Evolutionary conservation across 1,140 invertebrate species (phyloP), one percentile per base, ranked within the genome.

Genomic region (Ceratosolen fusciceps): DNA sequence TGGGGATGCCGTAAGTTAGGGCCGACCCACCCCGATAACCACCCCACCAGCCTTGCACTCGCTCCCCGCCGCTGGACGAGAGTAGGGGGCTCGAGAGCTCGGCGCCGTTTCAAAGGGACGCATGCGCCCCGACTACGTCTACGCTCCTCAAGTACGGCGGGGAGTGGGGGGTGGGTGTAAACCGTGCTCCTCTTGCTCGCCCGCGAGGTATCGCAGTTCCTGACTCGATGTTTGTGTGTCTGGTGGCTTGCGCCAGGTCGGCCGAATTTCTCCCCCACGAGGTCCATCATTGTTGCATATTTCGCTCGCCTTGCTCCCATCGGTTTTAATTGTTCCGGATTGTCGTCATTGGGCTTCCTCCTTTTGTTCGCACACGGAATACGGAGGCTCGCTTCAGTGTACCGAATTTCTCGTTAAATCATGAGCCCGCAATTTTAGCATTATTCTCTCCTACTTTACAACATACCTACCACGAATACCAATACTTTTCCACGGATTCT

Each of bases 211-310:
- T 89, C 88, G 89, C 88, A 90, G 89, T 90, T 87, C 87, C 88
- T 89, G 83, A 81, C 86, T 87, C 84, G 89, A 90, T 90, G 88
- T 90, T 90, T 90, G 89, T 89, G 85, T 88, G 89, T 87, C 87
- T 88, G 88, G 87, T 89, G 80, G 60, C 4, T 10, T 65, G 14
- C 21, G 21, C 31, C 1, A n/a, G 24, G 16, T n/a, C n/a, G 31
- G 21, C 47, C 31, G 34, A 83, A 80, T 75, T 70, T 49, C n/a
- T 79, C 76, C 60, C 78, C 81, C 85, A 86, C 84, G 85, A 87
- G 86, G 86, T 54, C 75, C 8, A 31, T 29, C 19, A 5, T 52
- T 52, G 39, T 7, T 43, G 5, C 39, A 43, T 43, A 43, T 43
- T 12, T 12, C 39, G 39, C 12, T 43, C 5, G 39, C 39, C 5